These are phyloP conservation scores for Amblyjoppa fuscipennis DNA, from an alignment of 2,888 invertebrate species.

Conservation along the genomic window DNA sequence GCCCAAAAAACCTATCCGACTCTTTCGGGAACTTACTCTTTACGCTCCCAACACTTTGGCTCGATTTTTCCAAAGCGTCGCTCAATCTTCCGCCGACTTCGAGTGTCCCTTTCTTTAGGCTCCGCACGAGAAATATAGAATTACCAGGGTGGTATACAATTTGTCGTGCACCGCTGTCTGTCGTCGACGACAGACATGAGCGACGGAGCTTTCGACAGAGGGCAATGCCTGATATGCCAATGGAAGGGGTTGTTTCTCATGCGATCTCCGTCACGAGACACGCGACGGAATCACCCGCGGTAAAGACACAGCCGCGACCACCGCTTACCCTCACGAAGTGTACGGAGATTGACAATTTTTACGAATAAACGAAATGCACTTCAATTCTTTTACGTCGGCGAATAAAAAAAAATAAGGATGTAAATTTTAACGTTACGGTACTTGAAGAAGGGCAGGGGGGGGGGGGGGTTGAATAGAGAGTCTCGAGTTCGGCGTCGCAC, in stretches of 20 bases:
- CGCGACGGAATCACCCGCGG: conserved; percentile 49
- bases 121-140: conserved; percentile 43
- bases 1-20: no score
- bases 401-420: background rate
- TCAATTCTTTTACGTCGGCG: background rate
- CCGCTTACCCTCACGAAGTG: conserved; percentile 6
- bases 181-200: conserved; percentile 18
- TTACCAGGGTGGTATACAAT: background rate
- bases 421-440: conserved; percentile 33
- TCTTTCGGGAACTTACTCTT: background rate
- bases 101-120: conserved; percentile 24
- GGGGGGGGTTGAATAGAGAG: conserved; percentile 47
- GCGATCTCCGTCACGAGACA: conserved; percentile 64
- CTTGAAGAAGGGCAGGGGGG: conserved; percentile 36
- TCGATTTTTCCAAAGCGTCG: background rate
- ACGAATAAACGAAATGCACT: background rate
- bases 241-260: conserved; percentile 75
- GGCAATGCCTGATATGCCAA: conserved; percentile 17
- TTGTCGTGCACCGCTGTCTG: conserved; percentile 17
- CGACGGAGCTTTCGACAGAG: conserved; percentile 27
- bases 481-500: conserved; percentile 70
- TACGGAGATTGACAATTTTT: conserved; percentile 36
- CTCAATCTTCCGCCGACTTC: conserved; percentile 38
- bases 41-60: background rate
- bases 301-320: conserved; percentile 12